phyloP scores from a whole-genome alignment of 2,797 vertebrate species.

The Parambassis ranga region DNA sequence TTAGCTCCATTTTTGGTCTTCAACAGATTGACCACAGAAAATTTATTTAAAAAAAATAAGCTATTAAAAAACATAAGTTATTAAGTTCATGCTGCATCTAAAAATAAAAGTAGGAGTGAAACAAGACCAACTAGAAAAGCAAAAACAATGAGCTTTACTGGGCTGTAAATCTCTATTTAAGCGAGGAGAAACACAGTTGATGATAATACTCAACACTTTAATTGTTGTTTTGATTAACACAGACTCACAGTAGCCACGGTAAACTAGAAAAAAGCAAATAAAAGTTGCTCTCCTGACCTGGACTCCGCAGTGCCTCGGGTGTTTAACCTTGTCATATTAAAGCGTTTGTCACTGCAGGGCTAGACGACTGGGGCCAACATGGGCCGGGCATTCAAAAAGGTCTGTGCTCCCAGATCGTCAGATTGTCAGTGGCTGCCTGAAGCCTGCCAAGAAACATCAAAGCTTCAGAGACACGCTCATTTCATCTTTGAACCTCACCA shows the following conservation, averaged over 20 bases:
- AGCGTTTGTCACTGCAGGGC: constrained; percentile 70
- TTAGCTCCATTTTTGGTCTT: neutral
- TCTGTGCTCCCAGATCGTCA: constrained; percentile 61
- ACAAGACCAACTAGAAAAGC: neutral
- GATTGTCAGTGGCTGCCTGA: constrained; percentile 77
- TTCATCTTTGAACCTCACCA: constrained; percentile 75
- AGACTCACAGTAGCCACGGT: no score
- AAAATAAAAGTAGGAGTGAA: neutral
- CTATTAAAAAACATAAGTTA: neutral
- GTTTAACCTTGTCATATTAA: constrained; percentile 79
- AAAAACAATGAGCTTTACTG: constrained; percentile 1
- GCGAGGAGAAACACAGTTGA: neutral
- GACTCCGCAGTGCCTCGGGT: constrained; percentile 60
- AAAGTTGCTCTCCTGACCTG: constrained; percentile 59
- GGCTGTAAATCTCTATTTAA: neutral
- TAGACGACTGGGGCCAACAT: constrained; percentile 55
- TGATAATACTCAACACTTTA: neutral
- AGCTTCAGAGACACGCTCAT: constrained; percentile 56
- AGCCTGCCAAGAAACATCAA: constrained; percentile 80
- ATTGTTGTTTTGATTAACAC: neutral
- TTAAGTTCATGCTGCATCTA: neutral
- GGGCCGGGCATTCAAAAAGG: constrained; percentile 44
- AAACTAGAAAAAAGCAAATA: constrained; percentile 28
- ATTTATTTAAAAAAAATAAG: neutral
- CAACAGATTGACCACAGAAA: neutral